Conservation (phyloP, 2,113 vertebrate species). For the Petrocephalus microphthalmus region DNA sequence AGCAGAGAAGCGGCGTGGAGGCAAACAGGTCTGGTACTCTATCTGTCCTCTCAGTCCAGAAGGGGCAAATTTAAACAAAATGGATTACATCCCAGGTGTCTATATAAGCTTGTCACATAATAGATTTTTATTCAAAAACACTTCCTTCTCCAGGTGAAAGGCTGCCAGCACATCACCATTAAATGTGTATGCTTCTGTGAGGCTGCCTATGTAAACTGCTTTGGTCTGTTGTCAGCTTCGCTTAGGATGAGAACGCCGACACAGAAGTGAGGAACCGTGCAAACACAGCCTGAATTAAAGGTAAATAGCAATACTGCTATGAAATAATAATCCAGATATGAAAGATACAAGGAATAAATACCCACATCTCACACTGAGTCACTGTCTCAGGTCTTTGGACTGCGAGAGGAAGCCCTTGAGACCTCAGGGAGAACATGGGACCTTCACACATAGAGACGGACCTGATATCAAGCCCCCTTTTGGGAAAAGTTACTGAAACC, state of each 20-base stretch:
- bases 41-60: background rate
- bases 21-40: background rate
- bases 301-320: background rate
- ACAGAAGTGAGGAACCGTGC: background rate
- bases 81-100: background rate
- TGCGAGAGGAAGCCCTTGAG: background rate
- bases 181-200: background rate
- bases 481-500: background rate
- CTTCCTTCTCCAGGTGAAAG: background rate
- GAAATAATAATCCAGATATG: background rate
- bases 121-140: background rate
- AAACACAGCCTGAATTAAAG: background rate
- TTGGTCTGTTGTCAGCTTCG: background rate
- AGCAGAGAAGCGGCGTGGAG: background rate
- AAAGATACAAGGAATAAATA: background rate
- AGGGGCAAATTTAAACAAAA: background rate
- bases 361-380: background rate
- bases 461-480: background rate
- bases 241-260: background rate
- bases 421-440: background rate
- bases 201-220: background rate
- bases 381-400: background rate
- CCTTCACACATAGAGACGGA: background rate
- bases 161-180: background rate
- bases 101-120: background rate